phyloP scores from a whole-genome alignment of 2,797 vertebrate species.

The Oreonectes daqikongensis region DNA sequence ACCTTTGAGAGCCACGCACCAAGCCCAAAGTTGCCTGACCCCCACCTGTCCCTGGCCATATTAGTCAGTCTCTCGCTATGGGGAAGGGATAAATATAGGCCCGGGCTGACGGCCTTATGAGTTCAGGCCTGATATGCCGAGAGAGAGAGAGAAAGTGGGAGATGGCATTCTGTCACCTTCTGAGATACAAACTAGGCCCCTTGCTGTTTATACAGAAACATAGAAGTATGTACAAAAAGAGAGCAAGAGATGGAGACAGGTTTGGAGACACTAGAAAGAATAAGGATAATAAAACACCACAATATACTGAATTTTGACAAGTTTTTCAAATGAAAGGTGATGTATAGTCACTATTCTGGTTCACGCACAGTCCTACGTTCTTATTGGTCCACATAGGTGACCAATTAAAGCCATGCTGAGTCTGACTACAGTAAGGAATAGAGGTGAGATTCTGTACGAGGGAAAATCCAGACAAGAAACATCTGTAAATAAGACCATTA shows the following conservation, averaged over 20 bases:
- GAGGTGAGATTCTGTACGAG: neutral
- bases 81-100: slow-evolving; percentile 80
- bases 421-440: no score
- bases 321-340: slow-evolving; percentile 10
- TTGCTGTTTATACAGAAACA: neutral
- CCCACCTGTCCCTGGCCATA: slow-evolving; percentile 71
- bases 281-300: neutral
- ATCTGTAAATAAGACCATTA: neutral
- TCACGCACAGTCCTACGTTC: neutral
- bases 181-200: slow-evolving; percentile 48
- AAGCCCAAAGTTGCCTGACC: slow-evolving; percentile 75
- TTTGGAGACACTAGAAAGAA: neutral
- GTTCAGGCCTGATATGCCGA: slow-evolving; percentile 54
- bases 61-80: slow-evolving; percentile 78
- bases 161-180: slow-evolving; percentile 47
- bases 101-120: slow-evolving; percentile 67
- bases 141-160: slow-evolving; percentile 19
- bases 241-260: neutral
- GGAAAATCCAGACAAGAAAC: slow-evolving; percentile 10
- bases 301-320: neutral
- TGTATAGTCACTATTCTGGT: neutral
- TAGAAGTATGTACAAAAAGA: slow-evolving; percentile 1
- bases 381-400: slow-evolving; percentile 26
- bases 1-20: slow-evolving; percentile 52
- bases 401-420: slow-evolving; percentile 14